Evolutionary conservation across 2,888 invertebrate species (phyloP).

Genomic region (Apamea monoglypha): DNA sequence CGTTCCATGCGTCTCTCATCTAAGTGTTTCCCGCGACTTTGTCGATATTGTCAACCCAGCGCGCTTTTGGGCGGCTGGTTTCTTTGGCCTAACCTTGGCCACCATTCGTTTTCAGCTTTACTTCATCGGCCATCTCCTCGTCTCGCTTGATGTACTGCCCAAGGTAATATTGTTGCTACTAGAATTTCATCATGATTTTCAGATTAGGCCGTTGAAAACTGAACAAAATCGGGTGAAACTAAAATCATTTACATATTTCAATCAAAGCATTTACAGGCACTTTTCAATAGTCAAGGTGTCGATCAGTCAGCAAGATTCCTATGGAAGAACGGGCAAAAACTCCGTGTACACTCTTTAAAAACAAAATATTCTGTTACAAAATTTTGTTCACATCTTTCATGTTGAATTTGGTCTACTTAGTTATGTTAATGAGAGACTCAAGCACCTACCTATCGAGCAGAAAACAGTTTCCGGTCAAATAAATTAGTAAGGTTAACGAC

Average conservation of each 20-base stretch:
- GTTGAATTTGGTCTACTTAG: neutral
- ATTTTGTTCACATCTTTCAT: neutral
- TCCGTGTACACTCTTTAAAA: neutral
- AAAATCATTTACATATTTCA: neutral
- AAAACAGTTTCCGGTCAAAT: neutral
- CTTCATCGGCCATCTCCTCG: too few species aligned
- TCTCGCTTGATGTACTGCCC: too few species aligned
- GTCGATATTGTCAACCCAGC: too few species aligned
- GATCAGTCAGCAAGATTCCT: neutral
- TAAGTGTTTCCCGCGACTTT: too few species aligned
- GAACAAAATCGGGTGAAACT: neutral
- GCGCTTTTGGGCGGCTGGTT: too few species aligned
- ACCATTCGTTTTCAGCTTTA: too few species aligned
- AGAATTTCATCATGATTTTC: neutral
- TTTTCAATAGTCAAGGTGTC: neutral
- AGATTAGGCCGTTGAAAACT: neutral
- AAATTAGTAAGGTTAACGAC: constrained; percentile 30
- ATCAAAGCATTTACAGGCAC: neutral
- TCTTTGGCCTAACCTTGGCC: too few species aligned
- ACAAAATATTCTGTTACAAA: neutral
- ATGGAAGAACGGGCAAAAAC: neutral
- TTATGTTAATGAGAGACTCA: neutral
- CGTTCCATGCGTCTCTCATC: too few species aligned
- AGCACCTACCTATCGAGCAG: neutral
- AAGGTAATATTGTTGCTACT: neutral